Evolutionary conservation across 2,797 vertebrate species (phyloP).

Genomic region (Sebastolobus altivelis): DNA sequence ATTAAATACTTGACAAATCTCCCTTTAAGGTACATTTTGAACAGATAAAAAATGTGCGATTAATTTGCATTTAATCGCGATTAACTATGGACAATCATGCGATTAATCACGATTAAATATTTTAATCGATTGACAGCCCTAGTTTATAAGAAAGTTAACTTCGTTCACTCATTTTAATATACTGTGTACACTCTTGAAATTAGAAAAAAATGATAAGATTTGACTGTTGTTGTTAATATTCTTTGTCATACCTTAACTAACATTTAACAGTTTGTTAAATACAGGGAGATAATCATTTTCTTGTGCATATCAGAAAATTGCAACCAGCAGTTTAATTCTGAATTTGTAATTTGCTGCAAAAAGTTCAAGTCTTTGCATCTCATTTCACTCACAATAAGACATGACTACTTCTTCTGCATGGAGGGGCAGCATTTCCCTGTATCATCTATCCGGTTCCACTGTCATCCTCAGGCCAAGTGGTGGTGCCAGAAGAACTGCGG

Average conservation of each 20-base stretch:
- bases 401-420: background rate
- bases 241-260: background rate
- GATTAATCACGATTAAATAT: too few relatives aligned
- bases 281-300: background rate
- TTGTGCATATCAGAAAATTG: constrained; percentile 2
- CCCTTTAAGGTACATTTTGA: too few relatives aligned
- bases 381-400: background rate
- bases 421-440: background rate
- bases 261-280: background rate
- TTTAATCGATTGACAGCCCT: too few relatives aligned
- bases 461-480: constrained; percentile 83
- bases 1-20: too few relatives aligned
- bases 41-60: too few relatives aligned
- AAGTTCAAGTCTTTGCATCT: background rate
- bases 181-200: background rate
- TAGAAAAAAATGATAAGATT: background rate
- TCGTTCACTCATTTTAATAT: background rate
- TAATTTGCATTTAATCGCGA: too few relatives aligned
- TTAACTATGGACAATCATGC: too few relatives aligned
- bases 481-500: constrained; percentile 93
- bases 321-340: constrained; percentile 9
- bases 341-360: constrained; percentile 12
- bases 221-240: background rate
- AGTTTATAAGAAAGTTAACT: too few relatives aligned
- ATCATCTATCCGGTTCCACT: background rate